These are phyloP conservation scores for Diadophis punctatus DNA, from an alignment of 2,113 vertebrate species.

Conservation along the genomic window DNA sequence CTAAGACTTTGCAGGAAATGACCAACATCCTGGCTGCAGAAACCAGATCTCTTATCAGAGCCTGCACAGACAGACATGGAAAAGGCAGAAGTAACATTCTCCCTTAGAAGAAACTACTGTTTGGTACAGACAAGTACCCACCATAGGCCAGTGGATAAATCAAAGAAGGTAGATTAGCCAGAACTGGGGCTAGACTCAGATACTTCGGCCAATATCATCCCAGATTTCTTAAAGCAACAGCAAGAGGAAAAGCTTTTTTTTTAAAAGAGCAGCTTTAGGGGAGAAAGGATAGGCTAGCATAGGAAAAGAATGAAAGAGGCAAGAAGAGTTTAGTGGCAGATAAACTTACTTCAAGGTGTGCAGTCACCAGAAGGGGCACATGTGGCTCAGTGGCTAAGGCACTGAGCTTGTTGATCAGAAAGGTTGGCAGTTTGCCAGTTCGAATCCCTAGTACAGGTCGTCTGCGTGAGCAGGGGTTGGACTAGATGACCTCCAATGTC, in stretches of 20 bases:
- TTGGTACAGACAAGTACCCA: neutral
- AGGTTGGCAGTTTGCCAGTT: too few relatives aligned
- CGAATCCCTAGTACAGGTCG: too few relatives aligned
- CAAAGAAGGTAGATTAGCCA: neutral
- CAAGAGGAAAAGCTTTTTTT: neutral
- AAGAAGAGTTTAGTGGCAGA: neutral
- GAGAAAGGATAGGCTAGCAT: neutral
- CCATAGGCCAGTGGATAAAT: neutral
- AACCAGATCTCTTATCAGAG: neutral
- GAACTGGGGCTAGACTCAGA: neutral
- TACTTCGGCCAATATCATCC: neutral
- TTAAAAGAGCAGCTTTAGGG: too few relatives aligned
- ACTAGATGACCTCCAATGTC: too few relatives aligned
- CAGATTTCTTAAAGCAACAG: neutral
- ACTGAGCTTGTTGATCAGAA: too few relatives aligned
- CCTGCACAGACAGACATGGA: neutral
- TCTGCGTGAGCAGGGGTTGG: too few relatives aligned
- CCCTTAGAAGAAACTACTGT: neutral
- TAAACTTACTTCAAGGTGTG: neutral
- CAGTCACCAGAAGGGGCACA: neutral
- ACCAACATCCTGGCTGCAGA: neutral
- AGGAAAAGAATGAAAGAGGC: neutral
- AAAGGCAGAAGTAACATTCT: neutral
- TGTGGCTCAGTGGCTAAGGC: too few relatives aligned
- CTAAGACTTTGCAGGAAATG: neutral